A percentile compares a stretch with the other conserved stretches of the same genome.
These are phyloP conservation scores for Cydia splendana DNA, from an alignment of 1,140 invertebrate genomes.

Conservation along the genomic window DNA sequence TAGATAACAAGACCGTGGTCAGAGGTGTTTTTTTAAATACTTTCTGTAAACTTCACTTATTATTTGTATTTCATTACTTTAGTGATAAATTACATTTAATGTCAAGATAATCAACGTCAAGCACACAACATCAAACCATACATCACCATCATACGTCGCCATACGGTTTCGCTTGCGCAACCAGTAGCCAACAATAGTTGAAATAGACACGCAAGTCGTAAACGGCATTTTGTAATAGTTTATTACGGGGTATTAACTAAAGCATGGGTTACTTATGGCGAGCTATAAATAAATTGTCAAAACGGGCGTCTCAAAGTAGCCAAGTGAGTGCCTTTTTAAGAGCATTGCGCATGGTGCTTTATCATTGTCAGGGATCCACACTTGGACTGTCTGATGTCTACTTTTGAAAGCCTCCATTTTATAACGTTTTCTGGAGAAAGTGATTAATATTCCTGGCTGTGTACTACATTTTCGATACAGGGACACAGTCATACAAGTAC, in stretches of 20 bases:
- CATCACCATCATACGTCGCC: background rate
- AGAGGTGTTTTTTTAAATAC: too few species aligned
- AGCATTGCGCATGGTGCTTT: constrained; percentile 8
- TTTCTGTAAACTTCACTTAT: background rate
- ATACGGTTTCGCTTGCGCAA: constrained; percentile 22
- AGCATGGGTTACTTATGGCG: constrained; percentile 26
- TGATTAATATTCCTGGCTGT: background rate
- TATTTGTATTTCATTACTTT: background rate
- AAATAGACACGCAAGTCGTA: constrained; percentile 15
- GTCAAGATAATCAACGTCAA: constrained; percentile 7
- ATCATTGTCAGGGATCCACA: constrained; percentile 14
- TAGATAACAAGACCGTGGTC: too few species aligned
- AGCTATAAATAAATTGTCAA: constrained; percentile 32
- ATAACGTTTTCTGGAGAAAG: background rate
- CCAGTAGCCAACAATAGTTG: constrained; percentile 21
- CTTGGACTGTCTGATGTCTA: background rate
- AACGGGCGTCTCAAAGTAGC: background rate
- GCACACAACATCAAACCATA: background rate
- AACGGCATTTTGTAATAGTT: constrained; percentile 26
- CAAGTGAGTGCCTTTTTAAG: constrained; percentile 20
- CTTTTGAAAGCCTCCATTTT: background rate
- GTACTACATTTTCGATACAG: background rate
- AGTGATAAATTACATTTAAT: background rate
- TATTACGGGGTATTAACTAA: constrained; percentile 25
- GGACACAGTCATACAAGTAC: too few species aligned